Conservation (phyloP, 2,113 vertebrate genomes). For the Pangasianodon hypophthalmus region DNA sequence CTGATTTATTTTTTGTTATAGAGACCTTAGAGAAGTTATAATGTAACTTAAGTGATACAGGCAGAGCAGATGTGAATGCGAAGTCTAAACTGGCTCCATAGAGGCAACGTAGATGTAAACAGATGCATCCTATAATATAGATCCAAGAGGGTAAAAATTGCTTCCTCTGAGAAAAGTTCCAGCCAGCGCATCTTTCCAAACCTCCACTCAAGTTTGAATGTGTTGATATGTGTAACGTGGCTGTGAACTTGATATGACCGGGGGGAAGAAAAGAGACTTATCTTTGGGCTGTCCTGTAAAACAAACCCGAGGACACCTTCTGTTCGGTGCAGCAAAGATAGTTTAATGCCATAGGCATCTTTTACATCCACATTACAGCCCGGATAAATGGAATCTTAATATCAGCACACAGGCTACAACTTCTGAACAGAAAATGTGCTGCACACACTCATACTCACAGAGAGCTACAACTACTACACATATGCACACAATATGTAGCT, state of each 20-base stretch:
- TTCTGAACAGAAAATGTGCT: no score
- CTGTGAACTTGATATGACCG: not conserved
- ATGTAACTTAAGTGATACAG: not conserved
- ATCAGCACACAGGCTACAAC: no score
- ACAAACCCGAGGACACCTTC: not conserved
- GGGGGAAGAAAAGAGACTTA: not conserved
- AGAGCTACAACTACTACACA: no score
- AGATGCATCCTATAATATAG: not conserved
- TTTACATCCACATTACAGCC: no score
- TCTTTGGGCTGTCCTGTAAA: not conserved
- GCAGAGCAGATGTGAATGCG: not conserved
- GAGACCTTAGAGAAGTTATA: no score
- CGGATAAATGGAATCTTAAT: no score
- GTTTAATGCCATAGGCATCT: no score
- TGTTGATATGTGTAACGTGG: not conserved
- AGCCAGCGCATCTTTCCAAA: not conserved
- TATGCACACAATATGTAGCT: not conserved
- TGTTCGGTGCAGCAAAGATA: no score
- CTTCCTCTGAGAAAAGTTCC: not conserved
- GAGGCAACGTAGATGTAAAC: not conserved
- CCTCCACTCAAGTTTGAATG: not conserved
- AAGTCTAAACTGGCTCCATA: not conserved
- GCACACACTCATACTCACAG: no score
- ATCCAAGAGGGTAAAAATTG: not conserved
- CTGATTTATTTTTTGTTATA: not conserved